Percentiles rank a stretch among this genome's conserved stretches.
These are phyloP conservation scores for Callocephalon fimbriatum DNA, from an alignment of 2,113 vertebrate genomes.

Conservation along the genomic window DNA sequence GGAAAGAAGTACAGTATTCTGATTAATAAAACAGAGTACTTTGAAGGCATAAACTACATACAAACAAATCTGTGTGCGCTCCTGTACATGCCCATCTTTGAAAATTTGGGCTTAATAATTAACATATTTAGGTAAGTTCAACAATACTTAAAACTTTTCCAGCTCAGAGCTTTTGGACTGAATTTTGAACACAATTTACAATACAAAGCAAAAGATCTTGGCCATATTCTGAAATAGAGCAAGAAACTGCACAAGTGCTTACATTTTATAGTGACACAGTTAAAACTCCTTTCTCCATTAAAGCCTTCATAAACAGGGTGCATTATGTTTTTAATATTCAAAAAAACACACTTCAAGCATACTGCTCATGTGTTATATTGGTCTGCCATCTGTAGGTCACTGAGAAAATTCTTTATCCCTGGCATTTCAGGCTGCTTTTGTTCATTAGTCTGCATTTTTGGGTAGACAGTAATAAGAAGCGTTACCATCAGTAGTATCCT, in stretches of 20 bases:
- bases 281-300: neutral
- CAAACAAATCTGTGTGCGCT: neutral
- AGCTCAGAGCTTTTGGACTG: neutral
- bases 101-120: neutral
- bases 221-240: neutral
- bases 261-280: neutral
- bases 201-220: neutral
- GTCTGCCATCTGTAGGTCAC: conserved; percentile 70
- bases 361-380: conserved; percentile 38
- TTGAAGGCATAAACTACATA: neutral
- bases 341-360: neutral
- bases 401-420: conserved; percentile 20
- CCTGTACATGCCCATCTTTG: neutral
- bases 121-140: neutral
- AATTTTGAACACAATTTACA: neutral
- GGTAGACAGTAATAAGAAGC: neutral
- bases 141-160: neutral
- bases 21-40: fast-evolving
- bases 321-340: neutral
- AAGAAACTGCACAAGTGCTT: neutral
- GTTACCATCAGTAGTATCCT: neutral
- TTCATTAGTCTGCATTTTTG: neutral
- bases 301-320: neutral
- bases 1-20: neutral
- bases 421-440: neutral